Evolutionary conservation across 2,113 vertebrate genomes (phyloP).

Genomic region (Madoqua kirkii): DNA sequence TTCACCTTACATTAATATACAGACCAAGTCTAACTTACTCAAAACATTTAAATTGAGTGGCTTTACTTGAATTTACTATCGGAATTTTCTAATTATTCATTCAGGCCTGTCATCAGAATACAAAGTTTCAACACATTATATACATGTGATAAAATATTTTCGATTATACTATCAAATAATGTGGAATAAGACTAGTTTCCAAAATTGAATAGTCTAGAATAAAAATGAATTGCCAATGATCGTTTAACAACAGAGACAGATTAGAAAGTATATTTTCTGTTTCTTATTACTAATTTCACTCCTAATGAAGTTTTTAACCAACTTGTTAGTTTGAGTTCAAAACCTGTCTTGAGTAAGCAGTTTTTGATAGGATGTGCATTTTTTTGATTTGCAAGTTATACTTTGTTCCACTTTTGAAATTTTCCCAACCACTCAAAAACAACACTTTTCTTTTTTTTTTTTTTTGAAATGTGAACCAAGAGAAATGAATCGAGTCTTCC

Average conservation of each 20-base stretch:
- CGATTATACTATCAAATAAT: neutral
- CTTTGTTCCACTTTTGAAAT: neutral
- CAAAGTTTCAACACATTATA: neutral
- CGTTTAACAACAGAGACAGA: neutral
- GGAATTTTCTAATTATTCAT: neutral
- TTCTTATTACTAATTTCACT: neutral
- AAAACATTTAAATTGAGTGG: neutral
- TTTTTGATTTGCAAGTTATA: neutral
- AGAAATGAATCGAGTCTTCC: neutral
- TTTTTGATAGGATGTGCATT: neutral
- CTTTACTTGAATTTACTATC: neutral
- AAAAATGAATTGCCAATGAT: neutral
- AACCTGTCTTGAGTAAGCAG: neutral
- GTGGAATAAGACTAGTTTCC: neutral
- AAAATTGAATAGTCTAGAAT: neutral
- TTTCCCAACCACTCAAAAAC: neutral
- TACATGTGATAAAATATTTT: neutral
- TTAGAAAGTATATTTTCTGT: neutral
- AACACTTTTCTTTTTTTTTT: neutral
- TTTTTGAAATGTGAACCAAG: neutral
- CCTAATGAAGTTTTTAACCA: neutral
- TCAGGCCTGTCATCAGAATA: neutral
- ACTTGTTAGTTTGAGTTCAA: neutral
- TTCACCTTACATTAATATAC: neutral
- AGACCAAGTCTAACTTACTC: neutral